Evolutionary conservation across 1,140 invertebrate species (phyloP).

Genomic region (Ostrea denselamellosa): DNA sequence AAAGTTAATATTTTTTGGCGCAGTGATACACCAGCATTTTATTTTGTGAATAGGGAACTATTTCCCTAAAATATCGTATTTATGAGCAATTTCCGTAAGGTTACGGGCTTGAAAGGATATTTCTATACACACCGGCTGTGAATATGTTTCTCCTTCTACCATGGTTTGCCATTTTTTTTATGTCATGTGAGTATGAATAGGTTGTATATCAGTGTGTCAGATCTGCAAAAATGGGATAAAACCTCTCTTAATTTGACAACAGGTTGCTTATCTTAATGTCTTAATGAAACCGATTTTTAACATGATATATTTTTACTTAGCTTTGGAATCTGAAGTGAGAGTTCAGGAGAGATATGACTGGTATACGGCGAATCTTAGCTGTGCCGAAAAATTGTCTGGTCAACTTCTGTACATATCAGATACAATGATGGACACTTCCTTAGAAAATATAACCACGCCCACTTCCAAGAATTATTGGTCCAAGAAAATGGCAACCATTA

Average conservation of each 20-base stretch:
- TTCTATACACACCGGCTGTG: background rate
- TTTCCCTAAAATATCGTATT: conserved; percentile 2
- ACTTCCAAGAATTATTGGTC: background rate
- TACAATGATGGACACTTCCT: background rate
- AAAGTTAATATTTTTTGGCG: no score
- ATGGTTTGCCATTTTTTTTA: background rate
- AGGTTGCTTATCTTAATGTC: background rate
- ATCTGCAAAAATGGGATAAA: background rate
- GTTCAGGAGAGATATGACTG: background rate
- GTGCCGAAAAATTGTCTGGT: background rate
- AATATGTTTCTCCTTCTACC: background rate
- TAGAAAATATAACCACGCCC: background rate
- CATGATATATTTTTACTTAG: background rate
- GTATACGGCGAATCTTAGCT: background rate
- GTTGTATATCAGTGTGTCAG: background rate
- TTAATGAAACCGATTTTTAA: background rate
- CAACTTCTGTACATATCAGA: background rate
- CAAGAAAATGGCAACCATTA: conserved; percentile 17
- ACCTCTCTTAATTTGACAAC: background rate
- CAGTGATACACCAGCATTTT: background rate
- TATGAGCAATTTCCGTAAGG: conserved; percentile 5
- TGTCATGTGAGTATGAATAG: background rate
- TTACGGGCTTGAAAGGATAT: background rate
- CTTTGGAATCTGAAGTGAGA: background rate
- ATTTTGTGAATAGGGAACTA: background rate